A percentile compares a stretch with the other conserved stretches of the same genome.
These are phyloP conservation scores for Orgyia antiqua DNA, from an alignment of 2,888 invertebrate genomes.

Conservation along the genomic window DNA sequence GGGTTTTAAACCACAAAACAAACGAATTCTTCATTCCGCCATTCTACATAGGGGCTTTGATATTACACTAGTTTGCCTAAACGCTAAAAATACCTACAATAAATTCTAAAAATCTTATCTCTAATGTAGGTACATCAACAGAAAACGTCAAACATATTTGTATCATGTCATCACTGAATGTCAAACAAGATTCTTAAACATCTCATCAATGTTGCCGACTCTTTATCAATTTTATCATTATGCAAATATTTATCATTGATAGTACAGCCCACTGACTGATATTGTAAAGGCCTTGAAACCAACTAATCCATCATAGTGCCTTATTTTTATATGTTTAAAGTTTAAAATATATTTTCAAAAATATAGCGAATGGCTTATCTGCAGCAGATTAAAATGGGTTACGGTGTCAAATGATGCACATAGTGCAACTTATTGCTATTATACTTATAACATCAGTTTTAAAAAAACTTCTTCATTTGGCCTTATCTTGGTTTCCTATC, in stretches of 20 bases:
- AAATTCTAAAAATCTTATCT: too few relatives aligned
- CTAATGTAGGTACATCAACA: too few relatives aligned
- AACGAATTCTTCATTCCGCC: too few relatives aligned
- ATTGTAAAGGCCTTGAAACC: slow-evolving; percentile 15
- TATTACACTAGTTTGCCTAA: too few relatives aligned
- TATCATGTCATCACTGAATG: not conserved
- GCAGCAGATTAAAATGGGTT: slow-evolving; percentile 15
- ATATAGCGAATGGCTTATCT: slow-evolving; percentile 14
- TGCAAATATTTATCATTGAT: slow-evolving; percentile 16
- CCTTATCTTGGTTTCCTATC: too few relatives aligned
- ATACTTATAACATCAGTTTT: too few relatives aligned
- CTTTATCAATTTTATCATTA: slow-evolving; percentile 13
- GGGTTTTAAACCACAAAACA: too few relatives aligned
- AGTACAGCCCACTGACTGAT: slow-evolving; percentile 29
- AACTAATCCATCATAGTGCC: not conserved
- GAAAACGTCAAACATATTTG: too few relatives aligned
- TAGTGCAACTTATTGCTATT: not conserved
- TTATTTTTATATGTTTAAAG: not conserved
- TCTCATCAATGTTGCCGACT: slow-evolving; percentile 12
- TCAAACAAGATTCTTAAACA: too few relatives aligned
- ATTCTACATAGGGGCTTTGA: too few relatives aligned
- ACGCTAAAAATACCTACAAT: too few relatives aligned
- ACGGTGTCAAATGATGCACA: slow-evolving; percentile 4
- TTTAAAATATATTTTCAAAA: slow-evolving; percentile 2
- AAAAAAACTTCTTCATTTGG: too few relatives aligned